Conservation (phyloP, 1,140 invertebrate genomes). For the Ceratoteleas bidentatus region DNA sequence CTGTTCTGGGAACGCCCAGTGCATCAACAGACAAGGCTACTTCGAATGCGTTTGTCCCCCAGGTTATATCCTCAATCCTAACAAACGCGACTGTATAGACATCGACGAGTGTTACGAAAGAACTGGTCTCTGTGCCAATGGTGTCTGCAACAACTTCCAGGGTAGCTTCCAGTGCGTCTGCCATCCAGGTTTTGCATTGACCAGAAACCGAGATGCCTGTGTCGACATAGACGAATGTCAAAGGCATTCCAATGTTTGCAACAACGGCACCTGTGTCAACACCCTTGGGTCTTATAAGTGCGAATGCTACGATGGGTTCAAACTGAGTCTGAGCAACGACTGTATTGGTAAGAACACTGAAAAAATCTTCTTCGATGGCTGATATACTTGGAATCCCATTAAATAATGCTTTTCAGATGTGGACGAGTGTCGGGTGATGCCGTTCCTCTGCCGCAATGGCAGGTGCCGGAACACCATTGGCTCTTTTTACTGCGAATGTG, state of each 20-base stretch:
- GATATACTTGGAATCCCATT: neutral
- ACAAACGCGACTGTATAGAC: conserved; percentile 90
- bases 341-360: conserved; percentile 85
- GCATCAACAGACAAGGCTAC: conserved; percentile 88
- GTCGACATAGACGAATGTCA: conserved; percentile 92
- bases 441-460: conserved; percentile 90
- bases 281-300: conserved; percentile 88
- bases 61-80: conserved; percentile 87
- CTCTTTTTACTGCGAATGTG: conserved; percentile 92
- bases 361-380: neutral
- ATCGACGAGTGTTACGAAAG: conserved; percentile 88
- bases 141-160: conserved; percentile 89
- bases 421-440: conserved; percentile 91
- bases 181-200: conserved; percentile 88
- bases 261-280: conserved; percentile 89
- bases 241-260: conserved; percentile 88
- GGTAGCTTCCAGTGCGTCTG: conserved; percentile 91
- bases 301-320: conserved; percentile 86
- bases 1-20: conserved; percentile 90
- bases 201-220: conserved; percentile 88
- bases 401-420: conserved; percentile 83
- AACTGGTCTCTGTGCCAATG: conserved; percentile 87
- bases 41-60: conserved; percentile 94
- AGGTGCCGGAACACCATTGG: conserved; percentile 90
- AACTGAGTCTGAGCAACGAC: conserved; percentile 91